Conservation (phyloP, 2,888 invertebrate genomes). For the Epicampocera succincta region DNA sequence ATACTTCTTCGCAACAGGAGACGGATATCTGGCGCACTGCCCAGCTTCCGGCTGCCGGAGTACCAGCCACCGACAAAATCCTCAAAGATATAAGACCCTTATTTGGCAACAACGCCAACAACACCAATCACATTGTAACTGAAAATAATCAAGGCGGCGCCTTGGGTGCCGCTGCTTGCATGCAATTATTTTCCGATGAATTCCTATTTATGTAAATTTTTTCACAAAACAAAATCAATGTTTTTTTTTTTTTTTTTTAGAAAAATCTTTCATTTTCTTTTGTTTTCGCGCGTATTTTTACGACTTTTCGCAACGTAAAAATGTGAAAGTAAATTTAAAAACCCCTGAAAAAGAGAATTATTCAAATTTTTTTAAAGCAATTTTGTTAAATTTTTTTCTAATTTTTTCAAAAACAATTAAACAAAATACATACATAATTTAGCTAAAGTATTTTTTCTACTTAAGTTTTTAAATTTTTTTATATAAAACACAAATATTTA, state of each 20-base stretch:
- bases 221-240: slow-evolving; percentile 18
- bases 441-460: slow-evolving; percentile 63
- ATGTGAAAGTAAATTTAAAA: slow-evolving; percentile 48
- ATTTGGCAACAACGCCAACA: slow-evolving; percentile 44
- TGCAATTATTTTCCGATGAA: slow-evolving; percentile 85
- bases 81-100: slow-evolving; percentile 52
- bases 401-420: slow-evolving; percentile 44
- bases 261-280: slow-evolving; percentile 64
- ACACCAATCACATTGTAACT: slow-evolving; percentile 38
- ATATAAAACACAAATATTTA: slow-evolving; percentile 30
- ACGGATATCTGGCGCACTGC: slow-evolving; percentile 72
- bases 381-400: slow-evolving; percentile 54
- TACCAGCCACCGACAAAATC: slow-evolving; percentile 35
- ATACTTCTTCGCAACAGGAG: slow-evolving; percentile 73
- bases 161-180: slow-evolving; percentile 80
- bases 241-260: slow-evolving; percentile 71
- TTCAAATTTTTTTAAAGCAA: slow-evolving; percentile 59
- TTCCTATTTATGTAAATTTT: slow-evolving; percentile 83
- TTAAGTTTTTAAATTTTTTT: slow-evolving; percentile 55
- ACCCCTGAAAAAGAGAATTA: slow-evolving; percentile 37
- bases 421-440: slow-evolving; percentile 59
- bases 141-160: slow-evolving; percentile 67
- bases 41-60: slow-evolving; percentile 52
- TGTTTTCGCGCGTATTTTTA: slow-evolving; percentile 24
- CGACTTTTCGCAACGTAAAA: slow-evolving; percentile 53